Evolutionary conservation across 2,113 vertebrate genomes (phyloP).

Genomic region (Chaetorhynchus papuensis): DNA sequence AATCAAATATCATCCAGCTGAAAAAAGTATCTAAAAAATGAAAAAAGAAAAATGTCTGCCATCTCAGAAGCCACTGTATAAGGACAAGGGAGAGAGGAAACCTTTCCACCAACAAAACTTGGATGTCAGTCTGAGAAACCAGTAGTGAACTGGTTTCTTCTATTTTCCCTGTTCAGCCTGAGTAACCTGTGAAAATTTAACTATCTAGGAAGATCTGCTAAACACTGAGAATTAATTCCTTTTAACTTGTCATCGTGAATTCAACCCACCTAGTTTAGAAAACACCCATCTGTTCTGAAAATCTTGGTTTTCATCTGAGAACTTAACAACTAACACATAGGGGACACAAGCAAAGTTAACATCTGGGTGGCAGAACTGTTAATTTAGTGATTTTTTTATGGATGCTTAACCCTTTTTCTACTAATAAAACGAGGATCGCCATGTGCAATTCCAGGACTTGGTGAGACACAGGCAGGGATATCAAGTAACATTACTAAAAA

Average conservation of each 20-base stretch:
- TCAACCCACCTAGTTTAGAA: not conserved
- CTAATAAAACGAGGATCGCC: not conserved
- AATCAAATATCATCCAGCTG: not conserved
- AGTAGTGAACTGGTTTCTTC: not conserved
- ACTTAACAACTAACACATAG: not conserved
- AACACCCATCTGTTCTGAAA: not conserved
- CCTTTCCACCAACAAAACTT: not conserved
- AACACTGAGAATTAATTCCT: not conserved
- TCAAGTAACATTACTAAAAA: not conserved
- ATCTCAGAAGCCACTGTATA: not conserved
- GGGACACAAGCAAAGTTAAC: not conserved
- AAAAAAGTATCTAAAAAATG: not conserved
- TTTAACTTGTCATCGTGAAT: not conserved
- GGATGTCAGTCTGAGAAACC: not conserved
- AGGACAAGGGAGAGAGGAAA: not conserved
- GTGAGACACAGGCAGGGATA: not conserved
- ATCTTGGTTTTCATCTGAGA: not conserved
- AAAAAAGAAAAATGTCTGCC: not conserved
- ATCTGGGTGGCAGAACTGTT: not conserved
- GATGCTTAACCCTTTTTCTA: not conserved
- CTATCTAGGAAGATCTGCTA: not conserved
- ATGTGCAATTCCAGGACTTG: not conserved
- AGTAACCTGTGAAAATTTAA: not conserved
- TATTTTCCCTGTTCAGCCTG: not conserved
- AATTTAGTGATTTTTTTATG: not conserved